Percentiles rank a stretch among this genome's conserved stretches.
Conservation (phyloP, 2,113 vertebrate genomes). For the Prunella fulvescens region DNA sequence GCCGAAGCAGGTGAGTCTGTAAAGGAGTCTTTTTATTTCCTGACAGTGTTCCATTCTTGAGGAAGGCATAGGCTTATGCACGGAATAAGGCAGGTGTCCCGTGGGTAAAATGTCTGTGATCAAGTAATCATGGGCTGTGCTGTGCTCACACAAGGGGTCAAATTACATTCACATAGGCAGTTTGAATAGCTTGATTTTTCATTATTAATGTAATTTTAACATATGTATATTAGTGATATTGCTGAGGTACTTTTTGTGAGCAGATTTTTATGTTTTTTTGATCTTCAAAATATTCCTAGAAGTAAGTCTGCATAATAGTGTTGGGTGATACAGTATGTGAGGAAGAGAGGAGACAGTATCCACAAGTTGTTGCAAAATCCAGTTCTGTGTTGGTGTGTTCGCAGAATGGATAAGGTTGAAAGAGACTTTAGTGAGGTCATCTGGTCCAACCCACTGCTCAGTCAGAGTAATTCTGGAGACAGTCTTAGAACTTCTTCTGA, state of each 20-base stretch:
- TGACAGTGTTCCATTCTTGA: background rate
- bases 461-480: background rate
- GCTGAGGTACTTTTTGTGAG: background rate
- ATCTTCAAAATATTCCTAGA: background rate
- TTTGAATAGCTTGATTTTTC: background rate
- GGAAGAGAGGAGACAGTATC: background rate
- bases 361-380: background rate
- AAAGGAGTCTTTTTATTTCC: background rate
- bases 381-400: background rate
- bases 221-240: background rate
- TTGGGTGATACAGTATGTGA: background rate
- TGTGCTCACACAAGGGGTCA: background rate
- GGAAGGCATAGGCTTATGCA: background rate
- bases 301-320: background rate
- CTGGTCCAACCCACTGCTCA: background rate
- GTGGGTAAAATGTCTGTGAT: background rate
- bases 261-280: background rate
- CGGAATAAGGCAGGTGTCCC: background rate
- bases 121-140: background rate
- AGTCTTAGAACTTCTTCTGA: background rate
- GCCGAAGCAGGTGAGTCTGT: background rate
- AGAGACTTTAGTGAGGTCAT: background rate
- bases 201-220: background rate
- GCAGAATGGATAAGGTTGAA: background rate
- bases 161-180: background rate